Percentiles rank a stretch among this genome's conserved stretches.
Evolutionary conservation across 2,888 invertebrate genomes (phyloP).

Genomic region (Thereva unica): DNA sequence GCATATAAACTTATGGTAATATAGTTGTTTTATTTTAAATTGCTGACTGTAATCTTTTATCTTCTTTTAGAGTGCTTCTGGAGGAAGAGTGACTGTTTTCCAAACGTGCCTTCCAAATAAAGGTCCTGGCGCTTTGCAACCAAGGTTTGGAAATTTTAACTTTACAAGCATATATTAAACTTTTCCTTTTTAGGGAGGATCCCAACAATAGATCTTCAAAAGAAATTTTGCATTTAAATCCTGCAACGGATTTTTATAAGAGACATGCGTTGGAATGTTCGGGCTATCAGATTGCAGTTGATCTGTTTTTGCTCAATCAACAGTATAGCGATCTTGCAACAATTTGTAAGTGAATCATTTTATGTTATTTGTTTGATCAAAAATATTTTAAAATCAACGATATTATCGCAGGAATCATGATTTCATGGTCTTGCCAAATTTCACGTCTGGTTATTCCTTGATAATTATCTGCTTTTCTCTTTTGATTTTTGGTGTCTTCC

Average conservation of each 20-base stretch:
- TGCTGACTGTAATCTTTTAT: conserved; percentile 32
- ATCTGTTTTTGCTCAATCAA: conserved; percentile 90
- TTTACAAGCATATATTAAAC: conserved; percentile 10
- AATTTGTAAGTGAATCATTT: conserved; percentile 67
- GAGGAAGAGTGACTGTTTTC: conserved; percentile 94
- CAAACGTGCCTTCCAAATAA: conserved; percentile 85
- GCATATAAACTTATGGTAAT: conserved; percentile 87
- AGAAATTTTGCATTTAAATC: conserved; percentile 85
- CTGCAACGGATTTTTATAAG: conserved; percentile 98
- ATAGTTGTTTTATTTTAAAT: conserved; percentile 13
- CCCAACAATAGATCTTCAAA: conserved; percentile 80
- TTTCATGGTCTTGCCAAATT: background rate
- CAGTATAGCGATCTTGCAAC: conserved; percentile 95
- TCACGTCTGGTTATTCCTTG: background rate
- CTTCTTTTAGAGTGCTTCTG: conserved; percentile 73
- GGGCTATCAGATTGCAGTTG: conserved; percentile 93
- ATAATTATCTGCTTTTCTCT: conserved; percentile 4
- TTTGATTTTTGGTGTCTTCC: conserved; percentile 25
- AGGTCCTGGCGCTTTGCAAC: conserved; percentile 85
- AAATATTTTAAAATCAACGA: background rate
- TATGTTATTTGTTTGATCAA: background rate
- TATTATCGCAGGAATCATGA: background rate
- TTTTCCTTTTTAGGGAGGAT: conserved; percentile 68
- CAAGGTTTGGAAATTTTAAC: conserved; percentile 59
- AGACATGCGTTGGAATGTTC: conserved; percentile 94